Conservation (phyloP, 2,113 vertebrate genomes). For the Lophius piscatorius region DNA sequence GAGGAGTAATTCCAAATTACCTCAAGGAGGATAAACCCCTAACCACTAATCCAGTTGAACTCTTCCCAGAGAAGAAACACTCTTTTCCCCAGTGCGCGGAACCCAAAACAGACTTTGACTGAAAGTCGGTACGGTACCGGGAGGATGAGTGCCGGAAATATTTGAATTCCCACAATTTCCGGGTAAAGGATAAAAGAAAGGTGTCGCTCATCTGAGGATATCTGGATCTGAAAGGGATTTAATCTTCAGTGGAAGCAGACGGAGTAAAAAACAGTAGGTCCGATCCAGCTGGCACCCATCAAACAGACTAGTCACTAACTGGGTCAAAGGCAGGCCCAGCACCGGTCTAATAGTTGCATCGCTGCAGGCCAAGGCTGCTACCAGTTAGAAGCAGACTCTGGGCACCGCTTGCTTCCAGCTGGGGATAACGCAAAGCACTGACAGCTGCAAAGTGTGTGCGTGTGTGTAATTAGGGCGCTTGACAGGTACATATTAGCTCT, state of each 20-base stretch:
- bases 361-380: conserved; percentile 37
- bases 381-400: conserved; percentile 33
- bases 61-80: too few species aligned
- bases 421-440: conserved; percentile 55
- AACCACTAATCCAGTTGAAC: too few species aligned
- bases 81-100: too few species aligned
- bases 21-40: too few species aligned
- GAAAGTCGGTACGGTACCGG: too few species aligned
- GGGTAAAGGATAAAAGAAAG: too few species aligned
- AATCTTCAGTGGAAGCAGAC: conserved; percentile 11
- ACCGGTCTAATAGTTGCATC: conserved; percentile 6
- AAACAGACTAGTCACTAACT: conserved; percentile 22
- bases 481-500: conserved; percentile 74
- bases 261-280: conserved; percentile 26
- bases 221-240: too few species aligned
- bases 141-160: too few species aligned
- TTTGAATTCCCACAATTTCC: too few species aligned
- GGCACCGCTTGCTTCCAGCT: conserved; percentile 25
- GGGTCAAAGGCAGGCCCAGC: conserved; percentile 26
- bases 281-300: conserved; percentile 34
- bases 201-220: too few species aligned
- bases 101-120: too few species aligned
- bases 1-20: too few species aligned
- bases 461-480: conserved; percentile 60
- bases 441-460: conserved; percentile 47